phyloP scores from a whole-genome alignment of 2,888 invertebrate genomes.

The Hirtodrosophila histrioides region DNA sequence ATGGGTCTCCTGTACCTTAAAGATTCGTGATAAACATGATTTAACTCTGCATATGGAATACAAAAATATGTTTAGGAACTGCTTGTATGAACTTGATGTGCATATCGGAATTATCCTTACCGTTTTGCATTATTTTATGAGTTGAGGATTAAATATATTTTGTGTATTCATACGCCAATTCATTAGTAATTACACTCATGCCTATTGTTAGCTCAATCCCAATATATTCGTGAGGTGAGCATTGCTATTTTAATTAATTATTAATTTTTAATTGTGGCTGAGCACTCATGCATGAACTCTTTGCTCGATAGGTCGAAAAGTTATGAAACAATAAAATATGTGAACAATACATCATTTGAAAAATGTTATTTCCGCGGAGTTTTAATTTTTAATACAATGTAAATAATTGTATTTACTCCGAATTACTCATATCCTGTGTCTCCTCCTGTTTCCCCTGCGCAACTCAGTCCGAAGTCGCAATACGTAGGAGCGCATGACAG shows the following conservation, averaged over 20 bases:
- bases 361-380: conserved; percentile 19
- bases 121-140: too few species aligned
- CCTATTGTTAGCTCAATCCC: conserved; percentile 21
- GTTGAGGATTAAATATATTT: too few species aligned
- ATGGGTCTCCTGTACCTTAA: too few species aligned
- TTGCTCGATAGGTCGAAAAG: neutral
- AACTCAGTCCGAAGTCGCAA: neutral
- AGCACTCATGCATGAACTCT: conserved; percentile 8
- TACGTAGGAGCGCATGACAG: conserved; percentile 8
- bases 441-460: conserved; percentile 6
- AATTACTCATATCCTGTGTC: conserved; percentile 1
- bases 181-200: conserved; percentile 4
- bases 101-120: too few species aligned
- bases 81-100: too few species aligned
- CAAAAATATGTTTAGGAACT: too few species aligned
- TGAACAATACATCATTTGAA: conserved; percentile 2
- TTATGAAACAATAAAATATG: conserved; percentile 10
- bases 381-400: conserved; percentile 3
- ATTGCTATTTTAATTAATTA: conserved; percentile 33
- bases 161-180: too few species aligned
- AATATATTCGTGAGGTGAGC: conserved; percentile 2
- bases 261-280: conserved; percentile 39
- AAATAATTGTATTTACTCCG: conserved; percentile 11
- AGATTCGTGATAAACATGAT: too few species aligned
- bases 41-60: too few species aligned